phyloP scores from a whole-genome alignment of 2,888 invertebrate species.

The Rotaria macrura region DNA sequence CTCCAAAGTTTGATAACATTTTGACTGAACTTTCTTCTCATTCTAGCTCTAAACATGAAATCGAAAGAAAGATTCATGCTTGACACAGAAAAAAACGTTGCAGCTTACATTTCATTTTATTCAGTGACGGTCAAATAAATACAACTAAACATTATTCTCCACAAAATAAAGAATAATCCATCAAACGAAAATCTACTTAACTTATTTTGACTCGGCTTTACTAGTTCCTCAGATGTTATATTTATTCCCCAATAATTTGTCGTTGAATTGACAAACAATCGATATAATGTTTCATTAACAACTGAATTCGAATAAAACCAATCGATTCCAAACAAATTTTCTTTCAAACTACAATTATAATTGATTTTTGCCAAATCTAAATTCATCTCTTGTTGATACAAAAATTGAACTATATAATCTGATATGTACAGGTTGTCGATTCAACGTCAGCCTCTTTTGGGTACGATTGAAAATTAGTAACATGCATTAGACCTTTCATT shows the following conservation, averaged over 20 bases:
- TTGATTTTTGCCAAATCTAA: neutral
- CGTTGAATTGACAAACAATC: neutral
- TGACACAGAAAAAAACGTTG: neutral
- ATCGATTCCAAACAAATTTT: constrained; percentile 12
- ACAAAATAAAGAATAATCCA: neutral
- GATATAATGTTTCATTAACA: neutral
- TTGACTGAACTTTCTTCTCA: too few relatives aligned
- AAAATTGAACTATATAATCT: constrained; percentile 10
- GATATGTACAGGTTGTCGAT: constrained; percentile 8
- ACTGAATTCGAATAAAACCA: neutral
- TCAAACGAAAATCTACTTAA: neutral
- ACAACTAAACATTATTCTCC: neutral
- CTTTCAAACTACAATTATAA: neutral
- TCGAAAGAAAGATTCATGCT: neutral
- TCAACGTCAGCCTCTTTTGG: neutral
- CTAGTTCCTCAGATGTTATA: neutral
- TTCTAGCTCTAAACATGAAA: too few relatives aligned
- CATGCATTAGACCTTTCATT: neutral
- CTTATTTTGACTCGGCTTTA: neutral
- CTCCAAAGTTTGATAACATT: too few relatives aligned
- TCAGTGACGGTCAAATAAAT: neutral
- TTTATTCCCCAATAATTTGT: neutral
- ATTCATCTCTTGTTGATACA: neutral
- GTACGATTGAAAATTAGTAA: neutral
- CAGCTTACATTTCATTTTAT: neutral